These are phyloP conservation scores for Heterotilapia buettikoferi DNA, from an alignment of 2,113 vertebrate genomes.

Conservation along the genomic window DNA sequence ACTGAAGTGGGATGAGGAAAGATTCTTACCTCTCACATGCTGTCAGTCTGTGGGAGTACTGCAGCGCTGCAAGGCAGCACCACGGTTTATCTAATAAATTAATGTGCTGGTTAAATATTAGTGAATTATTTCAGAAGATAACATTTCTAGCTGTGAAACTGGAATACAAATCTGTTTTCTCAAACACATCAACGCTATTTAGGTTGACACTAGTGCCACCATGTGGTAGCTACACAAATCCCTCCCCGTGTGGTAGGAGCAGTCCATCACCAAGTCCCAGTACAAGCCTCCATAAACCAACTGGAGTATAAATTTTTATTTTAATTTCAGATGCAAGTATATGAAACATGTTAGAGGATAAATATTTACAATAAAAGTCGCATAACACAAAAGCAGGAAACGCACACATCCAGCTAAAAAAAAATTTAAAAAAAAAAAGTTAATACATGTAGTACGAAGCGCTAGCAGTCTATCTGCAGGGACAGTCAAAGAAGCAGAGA, in stretches of 20 bases:
- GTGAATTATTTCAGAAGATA: not conserved
- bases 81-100: not conserved
- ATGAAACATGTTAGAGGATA: slow-evolving; percentile 75
- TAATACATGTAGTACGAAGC: slow-evolving; percentile 14
- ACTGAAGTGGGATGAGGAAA: slow-evolving; percentile 46
- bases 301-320: slow-evolving; percentile 69
- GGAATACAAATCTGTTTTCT: not conserved
- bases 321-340: slow-evolving; percentile 74
- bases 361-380: slow-evolving; percentile 74
- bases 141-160: not conserved
- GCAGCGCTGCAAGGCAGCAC: not conserved
- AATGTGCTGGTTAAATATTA: not conserved
- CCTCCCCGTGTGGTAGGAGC: not conserved
- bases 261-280: not conserved
- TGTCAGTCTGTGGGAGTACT: slow-evolving; percentile 34
- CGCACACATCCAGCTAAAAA: slow-evolving; percentile 43
- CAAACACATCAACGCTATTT: not conserved
- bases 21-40: slow-evolving; percentile 26
- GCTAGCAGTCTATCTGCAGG: slow-evolving; percentile 20
- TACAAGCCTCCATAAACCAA: slow-evolving; percentile 10
- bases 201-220: not conserved
- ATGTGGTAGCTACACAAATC: not conserved
- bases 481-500: slow-evolving; percentile 40
- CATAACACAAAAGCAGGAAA: slow-evolving; percentile 65
- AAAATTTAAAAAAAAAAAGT: slow-evolving; percentile 4